Conservation (phyloP, 2,113 vertebrate genomes). For the Taurulus bubalis region DNA sequence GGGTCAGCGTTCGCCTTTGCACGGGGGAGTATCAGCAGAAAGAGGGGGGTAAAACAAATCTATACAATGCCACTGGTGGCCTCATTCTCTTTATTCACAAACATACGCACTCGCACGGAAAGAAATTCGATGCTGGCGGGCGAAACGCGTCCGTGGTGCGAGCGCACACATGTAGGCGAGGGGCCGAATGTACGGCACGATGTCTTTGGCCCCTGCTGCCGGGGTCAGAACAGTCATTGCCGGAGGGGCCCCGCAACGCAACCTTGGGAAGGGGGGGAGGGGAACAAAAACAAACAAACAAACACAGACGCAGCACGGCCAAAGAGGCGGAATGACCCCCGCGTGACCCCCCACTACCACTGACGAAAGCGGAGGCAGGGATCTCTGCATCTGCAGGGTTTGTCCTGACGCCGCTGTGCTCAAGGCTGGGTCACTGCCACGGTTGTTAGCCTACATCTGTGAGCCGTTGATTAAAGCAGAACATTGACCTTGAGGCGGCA, state of each 20-base stretch:
- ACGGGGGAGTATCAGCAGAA: slow-evolving; percentile 33
- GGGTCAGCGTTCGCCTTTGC: slow-evolving; percentile 50
- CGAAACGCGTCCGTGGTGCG: slow-evolving; percentile 26
- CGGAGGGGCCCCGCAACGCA: not conserved
- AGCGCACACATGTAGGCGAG: slow-evolving; percentile 30
- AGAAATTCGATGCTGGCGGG: slow-evolving; percentile 1
- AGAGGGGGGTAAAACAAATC: slow-evolving; percentile 17
- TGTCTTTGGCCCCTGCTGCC: not conserved
- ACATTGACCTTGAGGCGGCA: slow-evolving; percentile 55
- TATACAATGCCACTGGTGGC: slow-evolving; percentile 49
- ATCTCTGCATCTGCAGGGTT: not conserved
- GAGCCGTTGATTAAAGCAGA: slow-evolving; percentile 17
- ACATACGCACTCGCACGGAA: slow-evolving; percentile 22
- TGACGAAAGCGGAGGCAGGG: not conserved
- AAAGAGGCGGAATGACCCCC: not conserved
- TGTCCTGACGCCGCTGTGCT: not conserved
- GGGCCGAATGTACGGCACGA: not conserved
- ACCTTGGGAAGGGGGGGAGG: slow-evolving; percentile 29
- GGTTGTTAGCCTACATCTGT: not conserved
- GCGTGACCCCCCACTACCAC: not conserved
- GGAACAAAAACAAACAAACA: slow-evolving; percentile 36
- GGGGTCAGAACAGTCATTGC: slow-evolving; percentile 37
- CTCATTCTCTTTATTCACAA: slow-evolving; percentile 55
- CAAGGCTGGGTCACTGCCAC: slow-evolving; percentile 30
- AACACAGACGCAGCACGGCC: not conserved